phyloP scores from a whole-genome alignment of 2,797 vertebrate species.

The Enteromius mattozi region DNA sequence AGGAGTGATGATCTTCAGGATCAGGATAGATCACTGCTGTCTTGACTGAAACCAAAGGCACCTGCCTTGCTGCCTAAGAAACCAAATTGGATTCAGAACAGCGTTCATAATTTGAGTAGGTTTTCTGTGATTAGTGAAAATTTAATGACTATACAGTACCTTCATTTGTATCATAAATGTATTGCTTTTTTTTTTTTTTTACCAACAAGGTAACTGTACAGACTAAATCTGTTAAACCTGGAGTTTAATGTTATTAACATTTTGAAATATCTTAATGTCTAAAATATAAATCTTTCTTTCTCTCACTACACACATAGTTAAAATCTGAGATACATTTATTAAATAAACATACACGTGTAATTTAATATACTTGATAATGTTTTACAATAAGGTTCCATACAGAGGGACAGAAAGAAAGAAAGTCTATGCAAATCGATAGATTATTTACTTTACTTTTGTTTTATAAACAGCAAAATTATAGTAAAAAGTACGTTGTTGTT shows the following conservation, averaged over 20 bases:
- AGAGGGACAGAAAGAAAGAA: background rate
- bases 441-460: background rate
- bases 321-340: no score
- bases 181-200: background rate
- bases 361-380: no score
- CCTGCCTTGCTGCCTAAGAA: background rate
- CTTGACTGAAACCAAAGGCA: background rate
- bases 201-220: background rate
- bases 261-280: background rate
- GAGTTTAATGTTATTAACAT: background rate
- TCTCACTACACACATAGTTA: no score
- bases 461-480: background rate
- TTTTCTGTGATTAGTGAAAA: background rate
- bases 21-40: constrained; percentile 25
- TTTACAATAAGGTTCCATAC: no score
- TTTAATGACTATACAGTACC: background rate
- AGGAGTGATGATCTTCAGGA: constrained; percentile 24
- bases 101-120: background rate
- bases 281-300: background rate
- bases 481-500: background rate
- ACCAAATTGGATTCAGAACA: background rate
- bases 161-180: background rate
- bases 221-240: background rate
- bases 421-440: background rate
- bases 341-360: no score